Conservation (phyloP, 2,888 invertebrate species). For the Seladonia tumulorum region DNA sequence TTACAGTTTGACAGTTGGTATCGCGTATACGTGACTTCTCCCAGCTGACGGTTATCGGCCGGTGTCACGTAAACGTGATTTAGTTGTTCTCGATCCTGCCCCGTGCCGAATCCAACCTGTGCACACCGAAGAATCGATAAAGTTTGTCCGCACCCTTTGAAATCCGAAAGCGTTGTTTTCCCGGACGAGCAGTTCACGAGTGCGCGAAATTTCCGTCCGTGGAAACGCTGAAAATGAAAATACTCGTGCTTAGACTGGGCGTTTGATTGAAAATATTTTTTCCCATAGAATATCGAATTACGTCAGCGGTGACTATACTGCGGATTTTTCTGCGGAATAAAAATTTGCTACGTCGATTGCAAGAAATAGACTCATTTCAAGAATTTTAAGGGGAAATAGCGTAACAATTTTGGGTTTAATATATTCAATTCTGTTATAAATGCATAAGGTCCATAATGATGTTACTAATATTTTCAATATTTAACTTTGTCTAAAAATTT, state of each 20-base stretch:
- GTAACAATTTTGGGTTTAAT: too few relatives aligned
- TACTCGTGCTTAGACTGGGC: not conserved
- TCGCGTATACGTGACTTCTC: not conserved
- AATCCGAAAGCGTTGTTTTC: not conserved
- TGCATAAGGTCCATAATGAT: too few relatives aligned
- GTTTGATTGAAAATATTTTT: too few relatives aligned
- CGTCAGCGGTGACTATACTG: too few relatives aligned
- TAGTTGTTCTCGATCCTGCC: not conserved
- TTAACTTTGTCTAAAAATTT: not conserved
- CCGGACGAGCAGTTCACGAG: not conserved
- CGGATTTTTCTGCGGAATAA: too few relatives aligned
- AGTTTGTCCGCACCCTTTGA: not conserved
- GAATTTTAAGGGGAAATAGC: too few relatives aligned
- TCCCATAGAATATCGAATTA: too few relatives aligned
- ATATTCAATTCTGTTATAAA: too few relatives aligned
- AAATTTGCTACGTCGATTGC: too few relatives aligned
- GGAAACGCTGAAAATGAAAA: not conserved
- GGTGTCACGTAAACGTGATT: constrained; percentile 16
- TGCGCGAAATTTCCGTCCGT: not conserved
- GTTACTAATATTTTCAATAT: not conserved
- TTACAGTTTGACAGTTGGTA: not conserved
- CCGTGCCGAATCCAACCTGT: not conserved
- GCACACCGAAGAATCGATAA: not conserved
- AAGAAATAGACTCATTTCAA: too few relatives aligned
- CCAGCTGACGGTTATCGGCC: constrained; percentile 13